Evolutionary conservation across 2,113 vertebrate species (phyloP).

Genomic region (Pygoscelis adeliae): DNA sequence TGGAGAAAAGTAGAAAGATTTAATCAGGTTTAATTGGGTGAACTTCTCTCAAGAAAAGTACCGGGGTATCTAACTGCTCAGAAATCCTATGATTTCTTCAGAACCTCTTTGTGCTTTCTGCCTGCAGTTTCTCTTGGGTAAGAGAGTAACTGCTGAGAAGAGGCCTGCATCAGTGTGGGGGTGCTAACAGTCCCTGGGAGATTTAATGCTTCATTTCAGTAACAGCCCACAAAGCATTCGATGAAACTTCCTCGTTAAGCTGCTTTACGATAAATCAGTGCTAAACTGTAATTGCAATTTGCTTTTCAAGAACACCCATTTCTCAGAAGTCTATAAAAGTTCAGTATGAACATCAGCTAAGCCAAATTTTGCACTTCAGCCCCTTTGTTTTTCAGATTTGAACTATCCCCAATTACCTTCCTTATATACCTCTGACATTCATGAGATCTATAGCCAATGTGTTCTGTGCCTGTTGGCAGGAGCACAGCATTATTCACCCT

Average conservation of each 20-base stretch:
- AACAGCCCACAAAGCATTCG: background rate
- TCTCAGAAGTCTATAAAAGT: constrained; percentile 45
- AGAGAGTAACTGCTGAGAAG: background rate
- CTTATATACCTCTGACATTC: constrained; percentile 12
- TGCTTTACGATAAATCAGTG: background rate
- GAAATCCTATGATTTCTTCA: background rate
- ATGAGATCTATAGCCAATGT: constrained; percentile 31
- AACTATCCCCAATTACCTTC: background rate
- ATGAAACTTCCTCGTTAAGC: background rate
- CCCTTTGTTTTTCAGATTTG: constrained; percentile 20
- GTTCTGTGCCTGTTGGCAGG: constrained; percentile 37
- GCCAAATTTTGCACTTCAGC: background rate
- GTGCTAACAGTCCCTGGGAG: background rate
- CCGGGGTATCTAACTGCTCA: background rate
- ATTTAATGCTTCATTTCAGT: background rate
- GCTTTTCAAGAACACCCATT: constrained; percentile 35
- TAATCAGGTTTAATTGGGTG: background rate
- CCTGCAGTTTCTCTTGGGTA: background rate
- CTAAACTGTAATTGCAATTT: constrained; percentile 41
- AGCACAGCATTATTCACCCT: constrained; percentile 40
- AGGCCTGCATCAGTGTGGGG: background rate
- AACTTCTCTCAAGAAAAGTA: background rate
- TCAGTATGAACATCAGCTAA: background rate
- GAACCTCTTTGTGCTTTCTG: background rate
- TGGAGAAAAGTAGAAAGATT: background rate